Evolutionary conservation across 2,797 vertebrate genomes (phyloP), one percentile per base, ranked within the genome.

Genomic region (Cynodonichthys magdalenae): DNA sequence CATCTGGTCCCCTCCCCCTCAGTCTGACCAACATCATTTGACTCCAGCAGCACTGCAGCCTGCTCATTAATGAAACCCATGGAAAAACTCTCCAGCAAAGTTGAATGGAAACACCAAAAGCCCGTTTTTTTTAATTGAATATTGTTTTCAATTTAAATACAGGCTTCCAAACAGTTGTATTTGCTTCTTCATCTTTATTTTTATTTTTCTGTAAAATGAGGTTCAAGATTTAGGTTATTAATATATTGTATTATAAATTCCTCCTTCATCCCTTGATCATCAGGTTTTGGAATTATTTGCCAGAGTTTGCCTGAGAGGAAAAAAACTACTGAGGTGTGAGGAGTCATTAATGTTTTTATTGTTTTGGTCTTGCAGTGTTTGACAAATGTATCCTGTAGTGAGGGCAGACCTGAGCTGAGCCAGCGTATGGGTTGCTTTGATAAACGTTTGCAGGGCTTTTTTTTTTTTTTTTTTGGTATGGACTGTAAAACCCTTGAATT

Each of bases 1-100:
- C 71, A 70, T 60, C 51, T 47, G 56, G 58, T 66, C 63, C 76
- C 74, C 71, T 74, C 79, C 60, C 64, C 62, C 41, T 19, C n/a
- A 12, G 44, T 15, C 53, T 49, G 42, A 18, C 49, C 39, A 8
- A 39, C 54, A 29, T 11, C 10, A 39, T 39, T 39, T 12, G 12
- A 57, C 39, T 61, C 49, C 39, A 67, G 59, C 54, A 61, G 46
- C 17, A 61, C 52, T 47, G 2, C 71, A 15, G 4, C 45, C 41
- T 42, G 9, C 41, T 54, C 67, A 66, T 10, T n/a, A 24, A 41
- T 24, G 10, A 5, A 19, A 65, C 42, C 15, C 6, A 0, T 28
- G 36, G 17, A 50, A 51, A 19, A 34, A 55, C 57, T 42, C 17
- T 15, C 24, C 2, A 58, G 34, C 24, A 36, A 12, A 36, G 34